Conservation (phyloP, 2,888 invertebrate genomes). For the Bembecia ichneumoniformis region DNA sequence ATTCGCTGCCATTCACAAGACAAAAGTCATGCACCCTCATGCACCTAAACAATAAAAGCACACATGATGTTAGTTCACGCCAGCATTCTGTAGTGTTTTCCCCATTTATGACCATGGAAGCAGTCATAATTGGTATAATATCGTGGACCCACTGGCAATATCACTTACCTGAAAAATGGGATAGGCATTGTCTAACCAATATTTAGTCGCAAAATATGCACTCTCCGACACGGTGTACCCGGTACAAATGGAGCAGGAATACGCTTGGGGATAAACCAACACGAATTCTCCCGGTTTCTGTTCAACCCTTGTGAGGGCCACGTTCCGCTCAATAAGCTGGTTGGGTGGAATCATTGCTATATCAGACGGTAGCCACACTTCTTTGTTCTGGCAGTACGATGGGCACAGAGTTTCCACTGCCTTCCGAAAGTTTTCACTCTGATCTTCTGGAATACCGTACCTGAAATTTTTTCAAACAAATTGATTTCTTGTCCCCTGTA, state of each 20-base stretch:
- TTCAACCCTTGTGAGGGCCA: slow-evolving; percentile 83
- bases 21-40: too few species aligned
- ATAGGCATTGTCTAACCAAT: slow-evolving; percentile 83
- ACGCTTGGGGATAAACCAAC: slow-evolving; percentile 88
- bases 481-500: not conserved
- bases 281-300: slow-evolving; percentile 92
- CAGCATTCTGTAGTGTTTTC: too few species aligned
- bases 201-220: slow-evolving; percentile 88
- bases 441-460: slow-evolving; percentile 86
- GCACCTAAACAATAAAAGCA: too few species aligned
- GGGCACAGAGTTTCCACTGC: slow-evolving; percentile 85
- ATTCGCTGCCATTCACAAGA: too few species aligned
- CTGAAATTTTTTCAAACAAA: slow-evolving; percentile 28
- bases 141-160: too few species aligned
- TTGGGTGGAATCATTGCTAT: slow-evolving; percentile 93
- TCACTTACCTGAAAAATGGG: slow-evolving; percentile 77
- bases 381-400: slow-evolving; percentile 84
- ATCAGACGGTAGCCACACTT: slow-evolving; percentile 91
- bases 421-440: slow-evolving; percentile 81
- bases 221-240: slow-evolving; percentile 93
- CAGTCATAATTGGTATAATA: too few species aligned
- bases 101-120: too few species aligned
- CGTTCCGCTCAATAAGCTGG: slow-evolving; percentile 80
- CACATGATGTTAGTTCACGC: too few species aligned
- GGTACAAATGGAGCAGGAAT: slow-evolving; percentile 89